A percentile compares a stretch with the other conserved stretches of the same genome.
phyloP scores from a whole-genome alignment of 2,113 vertebrate species.

The Lutjanus erythropterus region DNA sequence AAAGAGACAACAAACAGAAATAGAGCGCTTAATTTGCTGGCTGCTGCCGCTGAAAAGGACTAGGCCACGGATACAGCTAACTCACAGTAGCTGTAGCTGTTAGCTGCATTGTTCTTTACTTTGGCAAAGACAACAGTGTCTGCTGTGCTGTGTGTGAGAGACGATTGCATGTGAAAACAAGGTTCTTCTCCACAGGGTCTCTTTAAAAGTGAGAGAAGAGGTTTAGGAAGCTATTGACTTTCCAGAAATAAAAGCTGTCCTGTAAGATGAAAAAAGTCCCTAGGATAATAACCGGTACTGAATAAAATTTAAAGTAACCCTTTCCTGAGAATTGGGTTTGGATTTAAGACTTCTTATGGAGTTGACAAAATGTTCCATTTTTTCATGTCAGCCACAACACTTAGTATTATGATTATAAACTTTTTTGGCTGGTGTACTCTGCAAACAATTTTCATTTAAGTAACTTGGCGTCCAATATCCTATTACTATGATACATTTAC shows the following conservation, averaged over 20 bases:
- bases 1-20: constrained; percentile 32
- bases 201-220: neutral
- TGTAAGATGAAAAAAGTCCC: neutral
- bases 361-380: no score
- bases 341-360: no score
- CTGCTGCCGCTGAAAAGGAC: constrained; percentile 21
- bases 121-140: constrained; percentile 1
- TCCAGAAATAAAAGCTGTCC: neutral
- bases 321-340: no score
- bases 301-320: neutral
- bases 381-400: no score
- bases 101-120: constrained; percentile 17
- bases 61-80: neutral
- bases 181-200: neutral
- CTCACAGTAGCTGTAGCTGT: neutral
- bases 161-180: constrained; percentile 17
- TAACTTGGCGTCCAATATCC: no score
- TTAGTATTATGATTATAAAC: no score
- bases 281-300: neutral
- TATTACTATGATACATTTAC: no score
- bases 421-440: no score
- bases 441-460: no score
- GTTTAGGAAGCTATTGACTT: neutral
- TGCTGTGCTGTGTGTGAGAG: neutral
- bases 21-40: constrained; percentile 27